Percentiles rank a stretch among this genome's conserved stretches.
These are phyloP conservation scores for Antitype chi DNA, from an alignment of 2,888 invertebrate genomes.

Conservation along the genomic window DNA sequence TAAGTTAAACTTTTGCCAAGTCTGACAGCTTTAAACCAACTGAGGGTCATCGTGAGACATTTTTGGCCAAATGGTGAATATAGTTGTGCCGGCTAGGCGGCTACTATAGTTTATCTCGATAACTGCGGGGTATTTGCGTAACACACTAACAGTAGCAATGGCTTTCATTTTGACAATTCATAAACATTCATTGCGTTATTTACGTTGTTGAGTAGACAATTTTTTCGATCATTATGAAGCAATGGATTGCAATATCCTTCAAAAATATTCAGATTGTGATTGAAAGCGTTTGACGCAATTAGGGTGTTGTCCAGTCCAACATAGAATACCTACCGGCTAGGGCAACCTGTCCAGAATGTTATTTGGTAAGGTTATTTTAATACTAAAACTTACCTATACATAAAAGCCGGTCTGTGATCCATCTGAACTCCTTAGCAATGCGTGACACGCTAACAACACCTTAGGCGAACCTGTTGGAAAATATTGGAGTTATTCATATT, in stretches of 20 bases:
- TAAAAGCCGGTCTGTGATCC: conserved; percentile 73
- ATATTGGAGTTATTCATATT: not conserved
- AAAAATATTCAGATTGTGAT: no score
- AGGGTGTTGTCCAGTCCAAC: not conserved
- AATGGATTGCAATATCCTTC: no score
- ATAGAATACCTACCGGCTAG: not conserved
- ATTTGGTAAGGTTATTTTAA: not conserved
- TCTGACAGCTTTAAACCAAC: not conserved
- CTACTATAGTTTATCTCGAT: not conserved
- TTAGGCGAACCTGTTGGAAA: conserved; percentile 63
- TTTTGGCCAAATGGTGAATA: not conserved
- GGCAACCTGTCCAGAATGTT: not conserved
- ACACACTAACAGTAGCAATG: not conserved
- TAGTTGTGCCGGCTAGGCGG: not conserved
- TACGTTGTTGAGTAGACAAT: no score
- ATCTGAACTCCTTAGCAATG: conserved; percentile 74
- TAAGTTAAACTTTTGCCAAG: not conserved
- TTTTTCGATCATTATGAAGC: no score
- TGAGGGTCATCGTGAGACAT: not conserved
- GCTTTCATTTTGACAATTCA: not conserved
- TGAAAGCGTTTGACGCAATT: not conserved
- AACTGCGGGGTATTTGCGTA: not conserved
- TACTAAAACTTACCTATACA: conserved; percentile 75
- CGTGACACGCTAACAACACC: conserved; percentile 67
- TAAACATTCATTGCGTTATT: not conserved